These are phyloP conservation scores for Lasioglossum marginatum DNA, from an alignment of 2,888 invertebrate species.

Conservation along the genomic window DNA sequence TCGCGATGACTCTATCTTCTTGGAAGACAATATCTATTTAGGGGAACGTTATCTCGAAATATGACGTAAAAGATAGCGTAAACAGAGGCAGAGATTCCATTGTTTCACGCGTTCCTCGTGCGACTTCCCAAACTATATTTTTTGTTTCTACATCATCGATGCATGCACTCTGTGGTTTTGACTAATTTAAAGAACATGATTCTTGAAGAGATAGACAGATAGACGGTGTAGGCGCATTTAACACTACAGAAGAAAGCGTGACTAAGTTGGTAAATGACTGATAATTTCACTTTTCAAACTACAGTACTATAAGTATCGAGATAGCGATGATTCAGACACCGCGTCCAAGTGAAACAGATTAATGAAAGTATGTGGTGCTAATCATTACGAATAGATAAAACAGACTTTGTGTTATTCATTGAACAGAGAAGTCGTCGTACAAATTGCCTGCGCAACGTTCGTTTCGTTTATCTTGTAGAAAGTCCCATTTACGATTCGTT, in stretches of 20 bases:
- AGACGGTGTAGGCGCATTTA: neutral
- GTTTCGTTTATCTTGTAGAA: slow-evolving; percentile 3
- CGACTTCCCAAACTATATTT: neutral
- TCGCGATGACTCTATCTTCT: neutral
- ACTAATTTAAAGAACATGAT: neutral
- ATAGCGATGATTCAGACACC: neutral
- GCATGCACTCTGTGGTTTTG: neutral
- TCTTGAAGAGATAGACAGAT: neutral
- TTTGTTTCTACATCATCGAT: neutral
- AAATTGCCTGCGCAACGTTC: neutral
- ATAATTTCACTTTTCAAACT: slow-evolving; percentile 7
- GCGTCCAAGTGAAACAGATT: neutral
- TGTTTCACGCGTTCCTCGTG: neutral
- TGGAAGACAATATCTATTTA: slow-evolving; percentile 11
- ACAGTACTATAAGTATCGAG: neutral
- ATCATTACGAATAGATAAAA: neutral
- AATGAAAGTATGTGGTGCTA: neutral
- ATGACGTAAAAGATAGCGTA: neutral
- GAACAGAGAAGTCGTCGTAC: neutral
- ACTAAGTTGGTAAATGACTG: slow-evolving; percentile 3
- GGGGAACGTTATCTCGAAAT: slow-evolving; percentile 18
- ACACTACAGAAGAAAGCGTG: slow-evolving; percentile 16
- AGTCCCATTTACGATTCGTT: neutral
- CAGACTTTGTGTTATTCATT: neutral
- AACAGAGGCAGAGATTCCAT: neutral